A percentile compares a stretch with the other conserved stretches of the same genome.
Conservation (phyloP, 2,113 vertebrate species). For the Sclerurus mexicanus region DNA sequence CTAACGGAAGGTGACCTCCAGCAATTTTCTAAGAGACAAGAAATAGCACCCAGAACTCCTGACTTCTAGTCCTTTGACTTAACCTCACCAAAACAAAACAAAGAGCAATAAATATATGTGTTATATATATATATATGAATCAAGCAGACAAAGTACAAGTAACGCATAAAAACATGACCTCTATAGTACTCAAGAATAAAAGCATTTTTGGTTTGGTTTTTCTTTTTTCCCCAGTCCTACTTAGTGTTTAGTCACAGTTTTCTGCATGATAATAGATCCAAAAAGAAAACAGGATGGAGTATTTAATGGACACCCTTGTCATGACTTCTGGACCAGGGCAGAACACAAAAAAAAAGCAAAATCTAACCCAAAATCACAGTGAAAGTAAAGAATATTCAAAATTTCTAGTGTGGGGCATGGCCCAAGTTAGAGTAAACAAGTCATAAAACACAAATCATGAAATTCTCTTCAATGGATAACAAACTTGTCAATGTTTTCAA, state of each 20-base stretch:
- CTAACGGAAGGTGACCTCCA: constrained; percentile 34
- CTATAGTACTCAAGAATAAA: background rate
- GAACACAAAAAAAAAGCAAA: background rate
- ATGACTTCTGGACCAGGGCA: background rate
- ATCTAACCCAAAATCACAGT: background rate
- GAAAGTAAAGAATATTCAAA: background rate
- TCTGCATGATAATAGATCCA: background rate
- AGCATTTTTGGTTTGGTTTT: background rate
- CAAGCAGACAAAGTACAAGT: background rate
- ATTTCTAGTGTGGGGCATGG: background rate
- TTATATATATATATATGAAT: background rate
- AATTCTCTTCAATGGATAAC: background rate
- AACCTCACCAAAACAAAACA: constrained; percentile 2
- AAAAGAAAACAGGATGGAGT: background rate
- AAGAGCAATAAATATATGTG: background rate
- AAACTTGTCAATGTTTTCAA: background rate
- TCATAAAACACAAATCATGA: background rate
- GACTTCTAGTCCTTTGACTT: constrained; percentile 17
- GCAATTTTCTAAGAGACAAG: constrained; percentile 45
- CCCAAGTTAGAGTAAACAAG: background rate
- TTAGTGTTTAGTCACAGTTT: background rate
- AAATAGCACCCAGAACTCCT: constrained; percentile 35
- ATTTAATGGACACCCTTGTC: background rate
- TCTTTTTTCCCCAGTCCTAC: background rate
- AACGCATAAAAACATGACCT: background rate